Percentiles rank a stretch among this genome's conserved stretches.
These are phyloP conservation scores for Drosophila baimaii DNA, from an alignment of 1,140 invertebrate species.

Conservation along the genomic window DNA sequence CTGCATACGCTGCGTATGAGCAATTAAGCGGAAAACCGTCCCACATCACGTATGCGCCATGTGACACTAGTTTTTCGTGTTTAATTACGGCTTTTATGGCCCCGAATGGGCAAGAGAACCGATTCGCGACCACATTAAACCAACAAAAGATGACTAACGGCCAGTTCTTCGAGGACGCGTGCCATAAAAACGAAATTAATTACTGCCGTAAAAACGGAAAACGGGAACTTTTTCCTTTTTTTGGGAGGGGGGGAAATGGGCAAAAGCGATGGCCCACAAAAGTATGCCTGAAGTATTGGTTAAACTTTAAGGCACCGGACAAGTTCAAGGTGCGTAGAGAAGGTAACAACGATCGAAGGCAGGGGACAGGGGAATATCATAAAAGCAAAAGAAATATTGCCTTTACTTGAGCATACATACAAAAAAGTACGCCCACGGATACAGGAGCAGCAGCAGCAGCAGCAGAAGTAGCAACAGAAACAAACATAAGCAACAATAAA, in stretches of 20 bases:
- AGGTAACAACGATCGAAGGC: background rate
- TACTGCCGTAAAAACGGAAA: constrained; percentile 38
- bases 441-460: constrained; percentile 1
- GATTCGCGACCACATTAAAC: constrained; percentile 52
- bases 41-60: constrained; percentile 72
- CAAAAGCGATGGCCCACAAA: constrained; percentile 5
- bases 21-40: constrained; percentile 56
- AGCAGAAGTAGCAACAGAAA: constrained; percentile 28
- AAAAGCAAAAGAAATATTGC: constrained; percentile 60
- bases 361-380: constrained; percentile 26
- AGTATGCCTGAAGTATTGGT: constrained; percentile 51
- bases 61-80: constrained; percentile 78
- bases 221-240: background rate
- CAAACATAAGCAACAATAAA: constrained; percentile 66
- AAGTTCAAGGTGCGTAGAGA: constrained; percentile 47
- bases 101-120: constrained; percentile 43
- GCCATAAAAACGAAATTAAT: constrained; percentile 80
- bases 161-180: constrained; percentile 34
- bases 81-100: constrained; percentile 76
- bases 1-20: constrained; percentile 58
- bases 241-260: background rate
- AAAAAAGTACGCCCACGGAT: constrained; percentile 16
- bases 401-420: constrained; percentile 37
- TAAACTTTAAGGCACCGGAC: constrained; percentile 49
- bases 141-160: constrained; percentile 56